Evolutionary conservation across 2,888 invertebrate species (phyloP).

Genomic region (Plagodis dolabraria): DNA sequence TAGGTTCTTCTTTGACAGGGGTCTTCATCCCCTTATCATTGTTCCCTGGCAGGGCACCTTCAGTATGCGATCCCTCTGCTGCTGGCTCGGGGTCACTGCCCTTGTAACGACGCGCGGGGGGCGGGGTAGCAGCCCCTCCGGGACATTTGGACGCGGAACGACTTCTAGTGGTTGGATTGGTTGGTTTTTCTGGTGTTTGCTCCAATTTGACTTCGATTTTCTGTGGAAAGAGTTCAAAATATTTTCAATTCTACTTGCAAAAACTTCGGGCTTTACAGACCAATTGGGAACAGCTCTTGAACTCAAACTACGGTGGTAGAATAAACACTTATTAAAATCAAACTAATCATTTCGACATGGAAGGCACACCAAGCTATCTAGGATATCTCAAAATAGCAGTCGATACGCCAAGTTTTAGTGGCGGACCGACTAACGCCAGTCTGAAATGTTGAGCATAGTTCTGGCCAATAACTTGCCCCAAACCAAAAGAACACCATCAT

Average conservation of each 20-base stretch:
- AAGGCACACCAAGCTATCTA: no score
- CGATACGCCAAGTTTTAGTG: no score
- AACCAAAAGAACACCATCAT: no score
- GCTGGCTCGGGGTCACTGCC: conserved; percentile 68
- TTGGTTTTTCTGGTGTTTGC: conserved; percentile 72
- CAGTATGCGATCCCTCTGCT: conserved; percentile 68
- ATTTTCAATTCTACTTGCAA: neutral
- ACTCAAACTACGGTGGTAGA: no score
- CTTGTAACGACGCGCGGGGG: conserved; percentile 67
- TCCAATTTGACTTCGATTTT: conserved; percentile 79
- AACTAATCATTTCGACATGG: no score
- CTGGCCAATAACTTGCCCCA: no score
- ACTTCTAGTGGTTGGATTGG: conserved; percentile 49
- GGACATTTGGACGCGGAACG: conserved; percentile 66
- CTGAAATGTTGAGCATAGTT: no score
- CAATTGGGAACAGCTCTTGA: no score
- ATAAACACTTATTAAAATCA: no score
- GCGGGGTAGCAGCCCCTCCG: conserved; percentile 41
- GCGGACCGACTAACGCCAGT: no score
- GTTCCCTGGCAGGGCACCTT: conserved; percentile 62
- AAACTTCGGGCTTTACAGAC: no score
- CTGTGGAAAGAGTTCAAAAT: conserved; percentile 45
- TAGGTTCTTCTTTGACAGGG: conserved; percentile 57
- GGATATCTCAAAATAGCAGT: no score
- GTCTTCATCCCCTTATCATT: conserved; percentile 56